These are phyloP conservation scores for Agrotis segetum DNA, from an alignment of 2,888 invertebrate species.

Conservation along the genomic window DNA sequence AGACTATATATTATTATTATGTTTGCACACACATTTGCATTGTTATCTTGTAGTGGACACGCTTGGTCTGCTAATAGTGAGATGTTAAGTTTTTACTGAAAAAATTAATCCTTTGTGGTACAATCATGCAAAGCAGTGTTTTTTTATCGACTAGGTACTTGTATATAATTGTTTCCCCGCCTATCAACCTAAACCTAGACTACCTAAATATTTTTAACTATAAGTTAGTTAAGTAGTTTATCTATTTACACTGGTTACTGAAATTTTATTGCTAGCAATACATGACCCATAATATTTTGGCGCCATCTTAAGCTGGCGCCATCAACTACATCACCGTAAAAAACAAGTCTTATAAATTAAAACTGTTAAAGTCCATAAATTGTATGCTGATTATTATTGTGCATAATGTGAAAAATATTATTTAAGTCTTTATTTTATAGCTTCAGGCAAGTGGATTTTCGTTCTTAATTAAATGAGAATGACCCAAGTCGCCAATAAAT, in stretches of 20 bases:
- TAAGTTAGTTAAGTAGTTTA: neutral
- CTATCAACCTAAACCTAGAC: neutral
- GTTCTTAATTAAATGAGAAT: constrained; percentile 23
- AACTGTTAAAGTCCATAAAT: constrained; percentile 57
- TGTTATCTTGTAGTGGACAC: constrained; percentile 49
- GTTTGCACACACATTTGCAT: constrained; percentile 87
- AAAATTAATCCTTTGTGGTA: neutral
- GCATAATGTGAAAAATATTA: constrained; percentile 33
- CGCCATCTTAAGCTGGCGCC: constrained; percentile 17
- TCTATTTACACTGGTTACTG: neutral
- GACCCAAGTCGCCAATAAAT: constrained; percentile 9
- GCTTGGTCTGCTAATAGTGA: neutral
- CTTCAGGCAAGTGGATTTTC: constrained; percentile 7
- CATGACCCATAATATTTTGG: neutral
- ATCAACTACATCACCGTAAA: constrained; percentile 19
- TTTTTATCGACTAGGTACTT: too few species aligned
- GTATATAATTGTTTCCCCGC: constrained; percentile 3
- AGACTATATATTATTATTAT: constrained; percentile 91
- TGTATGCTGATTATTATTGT: constrained; percentile 33
- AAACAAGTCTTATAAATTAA: constrained; percentile 45
- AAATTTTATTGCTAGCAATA: constrained; percentile 9
- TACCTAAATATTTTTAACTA: constrained; percentile 1
- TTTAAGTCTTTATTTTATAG: constrained; percentile 36
- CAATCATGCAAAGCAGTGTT: neutral
- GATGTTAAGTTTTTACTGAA: neutral